Evolutionary conservation across 2,888 invertebrate genomes (phyloP).

Genomic region (Panorpa germanica): DNA sequence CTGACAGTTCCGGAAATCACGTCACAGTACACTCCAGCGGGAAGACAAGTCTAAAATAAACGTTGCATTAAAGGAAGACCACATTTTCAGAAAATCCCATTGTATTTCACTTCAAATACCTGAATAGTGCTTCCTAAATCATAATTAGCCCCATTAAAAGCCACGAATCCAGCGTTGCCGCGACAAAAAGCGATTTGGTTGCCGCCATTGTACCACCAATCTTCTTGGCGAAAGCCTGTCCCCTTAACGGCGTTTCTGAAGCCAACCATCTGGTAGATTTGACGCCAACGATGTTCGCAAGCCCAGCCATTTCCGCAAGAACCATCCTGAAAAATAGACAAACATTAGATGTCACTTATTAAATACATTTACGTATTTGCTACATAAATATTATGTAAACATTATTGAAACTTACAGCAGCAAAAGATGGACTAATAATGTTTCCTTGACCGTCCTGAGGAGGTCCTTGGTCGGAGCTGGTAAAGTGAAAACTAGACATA

Average conservation of each 20-base stretch:
- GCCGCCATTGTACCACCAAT: slow-evolving; percentile 68
- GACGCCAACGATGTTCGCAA: slow-evolving; percentile 73
- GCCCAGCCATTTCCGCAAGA: slow-evolving; percentile 57
- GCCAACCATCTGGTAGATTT: slow-evolving; percentile 59
- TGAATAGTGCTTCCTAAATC: no score
- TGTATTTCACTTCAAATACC: no score
- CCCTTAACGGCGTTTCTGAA: slow-evolving; percentile 51
- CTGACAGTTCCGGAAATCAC: slow-evolving; percentile 51
- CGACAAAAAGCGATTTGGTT: slow-evolving; percentile 76
- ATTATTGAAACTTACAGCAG: no score
- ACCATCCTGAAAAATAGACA: no score
- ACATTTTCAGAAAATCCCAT: no score
- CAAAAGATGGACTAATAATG: slow-evolving; percentile 44
- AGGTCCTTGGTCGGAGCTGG: slow-evolving; percentile 41
- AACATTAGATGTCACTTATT: no score
- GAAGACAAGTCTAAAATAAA: slow-evolving; percentile 41
- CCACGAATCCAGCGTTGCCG: slow-evolving; percentile 54
- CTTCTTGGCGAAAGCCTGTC: slow-evolving; percentile 30
- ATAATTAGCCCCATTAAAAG: slow-evolving; percentile 47
- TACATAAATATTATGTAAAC: no score
- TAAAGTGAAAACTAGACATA: slow-evolving; percentile 72
- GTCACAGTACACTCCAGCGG: slow-evolving; percentile 68
- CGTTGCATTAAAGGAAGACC: no score
- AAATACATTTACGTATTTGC: no score
- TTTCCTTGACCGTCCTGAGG: slow-evolving; percentile 43